These are phyloP conservation scores for Tapirus terrestris DNA, from an alignment of 2,113 vertebrate species.

Conservation along the genomic window DNA sequence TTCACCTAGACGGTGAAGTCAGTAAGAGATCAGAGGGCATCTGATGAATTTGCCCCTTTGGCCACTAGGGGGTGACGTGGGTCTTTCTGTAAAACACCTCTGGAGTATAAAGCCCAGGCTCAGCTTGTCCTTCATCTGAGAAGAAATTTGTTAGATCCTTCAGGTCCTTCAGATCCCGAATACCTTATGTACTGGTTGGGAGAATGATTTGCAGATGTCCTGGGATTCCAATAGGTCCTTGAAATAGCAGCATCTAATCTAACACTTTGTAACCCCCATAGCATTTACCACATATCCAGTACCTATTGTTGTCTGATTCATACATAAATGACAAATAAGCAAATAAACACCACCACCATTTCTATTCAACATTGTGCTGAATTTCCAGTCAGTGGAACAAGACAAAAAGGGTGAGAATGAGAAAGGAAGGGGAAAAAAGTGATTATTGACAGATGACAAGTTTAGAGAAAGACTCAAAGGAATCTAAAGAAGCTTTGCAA, in stretches of 20 bases:
- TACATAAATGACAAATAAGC: neutral
- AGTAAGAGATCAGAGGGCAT: rapidly evolving
- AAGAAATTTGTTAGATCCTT: neutral
- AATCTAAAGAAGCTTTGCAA: neutral
- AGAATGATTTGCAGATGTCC: neutral
- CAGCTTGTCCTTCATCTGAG: neutral
- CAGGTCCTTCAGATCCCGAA: neutral
- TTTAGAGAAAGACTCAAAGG: neutral
- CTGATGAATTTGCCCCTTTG: neutral
- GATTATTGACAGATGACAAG: neutral
- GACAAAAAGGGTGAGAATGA: neutral
- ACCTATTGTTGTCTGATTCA: neutral
- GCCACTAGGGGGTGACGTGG: neutral
- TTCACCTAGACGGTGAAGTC: neutral
- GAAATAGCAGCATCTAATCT: neutral
- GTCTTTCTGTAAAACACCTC: neutral
- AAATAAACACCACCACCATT: neutral
- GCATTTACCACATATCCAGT: neutral
- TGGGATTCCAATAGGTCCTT: neutral
- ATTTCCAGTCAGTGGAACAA: neutral
- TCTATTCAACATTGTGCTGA: neutral
- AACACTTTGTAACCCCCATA: neutral
- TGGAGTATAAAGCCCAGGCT: rapidly evolving
- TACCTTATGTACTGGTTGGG: neutral
- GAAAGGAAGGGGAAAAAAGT: neutral